Base-by-base conservation (phyloP, 2,113 vertebrate species). In the Rhizomys pruinosus region DNA sequence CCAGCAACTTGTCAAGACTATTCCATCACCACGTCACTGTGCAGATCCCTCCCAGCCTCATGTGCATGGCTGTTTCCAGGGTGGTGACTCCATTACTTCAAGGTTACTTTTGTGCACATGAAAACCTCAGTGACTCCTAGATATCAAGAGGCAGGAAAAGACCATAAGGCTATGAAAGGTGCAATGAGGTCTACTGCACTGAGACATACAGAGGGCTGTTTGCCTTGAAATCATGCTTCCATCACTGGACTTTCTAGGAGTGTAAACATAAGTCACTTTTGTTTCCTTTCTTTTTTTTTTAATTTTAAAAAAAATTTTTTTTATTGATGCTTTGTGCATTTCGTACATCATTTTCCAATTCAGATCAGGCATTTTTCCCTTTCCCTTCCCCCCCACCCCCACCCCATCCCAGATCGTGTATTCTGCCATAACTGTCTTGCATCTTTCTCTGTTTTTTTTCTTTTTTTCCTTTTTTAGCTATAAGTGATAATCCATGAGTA, bases 1-100 rank as follows among this genome's bases (percentile, higher is more conserved):
- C n/a, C 17, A 37, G 2, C 2, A 44, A 3, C 47, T 44, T 20
- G 29, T 52, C 20, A 29, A n/a, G 72, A 76, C 32, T 11, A 8
- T 2, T 84, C 2, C 3, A 0, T 61, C 32, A 42, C 44, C 79
- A 32, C 16, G 57, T n/a, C 34, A 69, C 66, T n/a, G n/a, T 15
- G 5, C n/a, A 17, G 57, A 12, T 44, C 42, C 19, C 1, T 22
- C 4, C 19, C 79, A 11, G 9, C 13, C 8, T 4, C 47, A 52
- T 52, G 4, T 7, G 39, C 8, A 20, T 2, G 2, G 27, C 1
- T 1, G 3, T 20, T 64, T n/a, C 55, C 23, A 44, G 44, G 16
- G 2, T 16, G 10, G 13, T 37, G 29, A 7, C 37, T 76, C 23
- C 20, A 16, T 23, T 71, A 15, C 69, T 66, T 84, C 29, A 3